phyloP scores from a whole-genome alignment of 2,888 invertebrate genomes.

The Drosophila prolongata region DNA sequence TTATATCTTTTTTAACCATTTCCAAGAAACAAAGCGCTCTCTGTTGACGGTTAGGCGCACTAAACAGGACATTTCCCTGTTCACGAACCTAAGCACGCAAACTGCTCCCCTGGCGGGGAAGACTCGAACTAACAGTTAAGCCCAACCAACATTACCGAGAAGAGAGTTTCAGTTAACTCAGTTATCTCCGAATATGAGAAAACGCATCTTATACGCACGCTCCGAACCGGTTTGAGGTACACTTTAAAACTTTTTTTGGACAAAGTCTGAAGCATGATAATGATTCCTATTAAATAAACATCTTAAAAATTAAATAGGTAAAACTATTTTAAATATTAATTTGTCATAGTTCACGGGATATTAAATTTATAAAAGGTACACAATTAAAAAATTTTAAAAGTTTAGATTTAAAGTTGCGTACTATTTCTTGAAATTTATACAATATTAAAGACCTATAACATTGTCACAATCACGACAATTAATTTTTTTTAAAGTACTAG shows the following conservation, averaged over 20 bases:
- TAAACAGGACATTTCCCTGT: constrained; percentile 44
- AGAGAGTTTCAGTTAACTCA: neutral
- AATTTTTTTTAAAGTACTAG: too few relatives aligned
- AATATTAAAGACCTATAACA: too few relatives aligned
- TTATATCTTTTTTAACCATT: neutral
- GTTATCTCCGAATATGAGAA: constrained; percentile 6
- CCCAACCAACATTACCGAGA: neutral
- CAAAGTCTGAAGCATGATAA: too few relatives aligned
- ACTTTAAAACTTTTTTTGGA: neutral
- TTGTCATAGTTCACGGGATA: too few relatives aligned
- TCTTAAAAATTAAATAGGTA: too few relatives aligned
- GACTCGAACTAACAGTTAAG: constrained; percentile 45
- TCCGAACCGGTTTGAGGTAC: neutral
- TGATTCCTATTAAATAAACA: too few relatives aligned
- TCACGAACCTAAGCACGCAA: constrained; percentile 55
- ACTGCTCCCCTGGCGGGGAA: constrained; percentile 52
- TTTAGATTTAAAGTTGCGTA: too few relatives aligned
- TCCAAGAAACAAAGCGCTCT: constrained; percentile 40
- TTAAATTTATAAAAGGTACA: too few relatives aligned
- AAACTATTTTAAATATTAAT: too few relatives aligned
- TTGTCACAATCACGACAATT: too few relatives aligned
- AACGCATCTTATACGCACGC: constrained; percentile 32
- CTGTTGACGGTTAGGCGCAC: constrained; percentile 66
- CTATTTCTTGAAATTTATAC: too few relatives aligned
- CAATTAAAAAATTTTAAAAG: too few relatives aligned